Evolutionary conservation across 23 tunicate genomes (phyloP).

Genomic region (Oikopleura albicans): DNA sequence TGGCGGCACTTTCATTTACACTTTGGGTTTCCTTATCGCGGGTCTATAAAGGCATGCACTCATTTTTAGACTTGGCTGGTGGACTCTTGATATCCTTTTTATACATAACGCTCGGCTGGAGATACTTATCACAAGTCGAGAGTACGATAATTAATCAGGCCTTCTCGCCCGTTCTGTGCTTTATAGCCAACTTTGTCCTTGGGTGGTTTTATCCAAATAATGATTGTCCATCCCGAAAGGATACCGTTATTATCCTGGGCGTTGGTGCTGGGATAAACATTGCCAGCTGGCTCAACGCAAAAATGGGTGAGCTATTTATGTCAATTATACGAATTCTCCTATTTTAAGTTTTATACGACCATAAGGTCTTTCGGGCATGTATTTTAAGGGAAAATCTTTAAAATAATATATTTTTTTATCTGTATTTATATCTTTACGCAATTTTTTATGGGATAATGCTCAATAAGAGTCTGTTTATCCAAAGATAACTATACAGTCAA

Average conservation of each 20-base stretch:
- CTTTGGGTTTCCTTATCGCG: constrained; percentile 32
- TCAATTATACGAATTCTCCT: background rate
- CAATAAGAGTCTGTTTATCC: no score
- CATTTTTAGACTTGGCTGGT: background rate
- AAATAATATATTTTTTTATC: no score
- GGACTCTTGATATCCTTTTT: constrained; percentile 32
- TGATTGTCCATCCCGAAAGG: constrained; percentile 65
- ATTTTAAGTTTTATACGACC: background rate
- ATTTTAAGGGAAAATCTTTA: no score
- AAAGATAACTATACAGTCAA: no score
- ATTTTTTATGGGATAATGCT: no score
- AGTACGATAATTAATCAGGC: constrained; percentile 32
- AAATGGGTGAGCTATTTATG: background rate
- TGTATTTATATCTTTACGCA: no score
- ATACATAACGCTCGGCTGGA: constrained; percentile 72
- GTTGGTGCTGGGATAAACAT: constrained; percentile 64
- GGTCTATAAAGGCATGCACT: constrained; percentile 73
- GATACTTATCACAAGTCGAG: constrained; percentile 73
- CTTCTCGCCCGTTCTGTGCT: constrained; percentile 32
- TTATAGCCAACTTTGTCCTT: background rate
- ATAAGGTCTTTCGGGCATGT: background rate
- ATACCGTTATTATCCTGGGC: constrained; percentile 77
- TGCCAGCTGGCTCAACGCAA: constrained; percentile 33
- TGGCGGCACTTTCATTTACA: constrained; percentile 28
- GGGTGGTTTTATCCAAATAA: constrained; percentile 61